Evolutionary conservation across 2,888 invertebrate genomes (phyloP).

Genomic region (Suillia variegata): DNA sequence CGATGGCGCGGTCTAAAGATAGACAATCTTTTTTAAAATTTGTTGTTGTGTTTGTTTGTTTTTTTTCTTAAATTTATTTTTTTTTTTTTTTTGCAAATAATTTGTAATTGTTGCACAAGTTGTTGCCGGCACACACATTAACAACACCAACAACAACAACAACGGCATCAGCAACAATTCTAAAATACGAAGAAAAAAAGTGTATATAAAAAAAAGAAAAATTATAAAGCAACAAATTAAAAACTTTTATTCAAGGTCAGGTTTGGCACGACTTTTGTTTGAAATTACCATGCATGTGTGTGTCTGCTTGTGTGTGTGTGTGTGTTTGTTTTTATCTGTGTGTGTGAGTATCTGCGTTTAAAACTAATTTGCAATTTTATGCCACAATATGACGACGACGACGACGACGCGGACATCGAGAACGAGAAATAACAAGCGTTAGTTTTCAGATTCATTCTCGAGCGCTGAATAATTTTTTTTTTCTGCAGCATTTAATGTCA

Average conservation of each 20-base stretch:
- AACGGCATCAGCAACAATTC: constrained; percentile 24
- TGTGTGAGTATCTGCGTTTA: background rate
- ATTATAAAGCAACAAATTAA: constrained; percentile 39
- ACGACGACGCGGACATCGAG: too few species aligned
- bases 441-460: too few species aligned
- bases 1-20: too few species aligned
- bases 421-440: too few species aligned
- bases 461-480: background rate
- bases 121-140: constrained; percentile 23
- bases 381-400: too few species aligned
- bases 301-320: background rate
- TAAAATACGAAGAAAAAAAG: constrained; percentile 9
- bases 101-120: constrained; percentile 57
- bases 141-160: constrained; percentile 25
- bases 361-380: background rate
- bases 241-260: constrained; percentile 52
- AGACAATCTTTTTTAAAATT: constrained; percentile 19
- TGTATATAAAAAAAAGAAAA: constrained; percentile 13
- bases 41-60: too few species aligned
- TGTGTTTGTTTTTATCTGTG: background rate
- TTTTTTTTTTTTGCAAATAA: too few species aligned
- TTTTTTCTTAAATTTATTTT: too few species aligned
- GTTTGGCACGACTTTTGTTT: constrained; percentile 38
- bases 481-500: too few species aligned
- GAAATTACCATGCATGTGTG: background rate